A percentile compares a stretch with the other conserved stretches of the same genome.
Conservation (phyloP, 2,797 vertebrate species). For the Nannoperca obscura region DNA sequence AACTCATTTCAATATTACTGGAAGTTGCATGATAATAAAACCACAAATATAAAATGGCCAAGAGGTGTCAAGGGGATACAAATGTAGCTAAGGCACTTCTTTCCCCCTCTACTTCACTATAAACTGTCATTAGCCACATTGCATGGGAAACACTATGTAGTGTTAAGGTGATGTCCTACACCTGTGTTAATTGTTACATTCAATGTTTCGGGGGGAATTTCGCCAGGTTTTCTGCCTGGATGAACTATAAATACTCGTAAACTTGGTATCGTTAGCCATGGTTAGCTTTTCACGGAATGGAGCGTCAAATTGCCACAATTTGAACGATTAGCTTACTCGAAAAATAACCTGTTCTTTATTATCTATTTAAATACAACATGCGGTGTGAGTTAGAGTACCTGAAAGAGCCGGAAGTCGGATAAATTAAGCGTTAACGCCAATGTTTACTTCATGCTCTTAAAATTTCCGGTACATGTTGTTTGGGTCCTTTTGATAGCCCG, state of each 20-base stretch:
- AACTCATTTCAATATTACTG: neutral
- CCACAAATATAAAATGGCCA: too few species aligned
- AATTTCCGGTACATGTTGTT: slow-evolving; percentile 73
- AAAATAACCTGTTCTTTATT: neutral
- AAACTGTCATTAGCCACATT: neutral
- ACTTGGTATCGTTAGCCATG: slow-evolving; percentile 38
- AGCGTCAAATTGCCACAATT: neutral
- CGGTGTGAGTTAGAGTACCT: slow-evolving; percentile 63
- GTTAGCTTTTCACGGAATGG: slow-evolving; percentile 23
- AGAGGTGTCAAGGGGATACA: neutral
- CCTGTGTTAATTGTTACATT: neutral
- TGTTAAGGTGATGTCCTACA: neutral
- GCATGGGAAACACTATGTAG: neutral
- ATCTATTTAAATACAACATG: neutral
- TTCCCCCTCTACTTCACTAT: neutral
- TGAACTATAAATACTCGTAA: neutral
- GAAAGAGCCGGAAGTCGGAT: slow-evolving; percentile 36
- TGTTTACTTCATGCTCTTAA: slow-evolving; percentile 74
- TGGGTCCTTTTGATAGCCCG: slow-evolving; percentile 66
- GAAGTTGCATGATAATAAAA: neutral
- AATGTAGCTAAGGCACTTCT: neutral
- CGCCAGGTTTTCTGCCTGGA: neutral
- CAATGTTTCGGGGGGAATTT: accelerated
- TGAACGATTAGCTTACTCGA: accelerated
- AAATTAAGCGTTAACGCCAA: slow-evolving; percentile 45